Evolutionary conservation across 2,797 vertebrate species (phyloP), one percentile per base, ranked within the genome.

Genomic region (Gymnoscopelus braueri): DNA sequence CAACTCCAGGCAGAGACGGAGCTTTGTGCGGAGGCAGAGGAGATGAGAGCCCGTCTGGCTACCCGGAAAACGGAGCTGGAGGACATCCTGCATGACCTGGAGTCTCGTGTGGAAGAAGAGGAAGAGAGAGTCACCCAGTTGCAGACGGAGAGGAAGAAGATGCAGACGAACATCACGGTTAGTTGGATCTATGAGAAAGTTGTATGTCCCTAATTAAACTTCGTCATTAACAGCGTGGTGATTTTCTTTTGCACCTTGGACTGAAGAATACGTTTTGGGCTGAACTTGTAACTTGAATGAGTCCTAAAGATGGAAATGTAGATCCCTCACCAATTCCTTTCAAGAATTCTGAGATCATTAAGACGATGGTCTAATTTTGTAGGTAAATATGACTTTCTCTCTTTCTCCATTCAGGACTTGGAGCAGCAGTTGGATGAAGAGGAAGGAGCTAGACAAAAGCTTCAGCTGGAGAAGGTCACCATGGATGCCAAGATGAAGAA

Each of bases 381-480:
- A 44, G 9, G 8, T 44, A 8, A 44, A 44, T 44, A 8, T 44
- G 39, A 4, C 26, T 44, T 9, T 44, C 39, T 44, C 0, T 70
- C 49, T 23, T 13, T 71, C 48, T 60, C 13, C 26, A 53, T 54
- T 7, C 81, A 99, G 98, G 98, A 99, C 14, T 86, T 99, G 52
- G 98, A 99, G 89, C 96, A 98, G 78, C 97, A 99, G 88, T 92
- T 99, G 79, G 98, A 99, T 78, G 98, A 99, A 76, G 98, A 99
- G 70, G 98, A 98, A 81, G 96, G 94, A 0, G 97, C 97, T 62
- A 95, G 98, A 65, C 98, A 99, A 90, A 98, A 98, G 84, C 92
- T 99, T 12, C 98, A 99, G 85, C 91, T 99, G 69, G 98, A 99
- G 87, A 98, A 98, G 73, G 97, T 99, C 74, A 98, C 97, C 53